Conservation (phyloP, 2,113 vertebrate genomes). For the Egretta garzetta region DNA sequence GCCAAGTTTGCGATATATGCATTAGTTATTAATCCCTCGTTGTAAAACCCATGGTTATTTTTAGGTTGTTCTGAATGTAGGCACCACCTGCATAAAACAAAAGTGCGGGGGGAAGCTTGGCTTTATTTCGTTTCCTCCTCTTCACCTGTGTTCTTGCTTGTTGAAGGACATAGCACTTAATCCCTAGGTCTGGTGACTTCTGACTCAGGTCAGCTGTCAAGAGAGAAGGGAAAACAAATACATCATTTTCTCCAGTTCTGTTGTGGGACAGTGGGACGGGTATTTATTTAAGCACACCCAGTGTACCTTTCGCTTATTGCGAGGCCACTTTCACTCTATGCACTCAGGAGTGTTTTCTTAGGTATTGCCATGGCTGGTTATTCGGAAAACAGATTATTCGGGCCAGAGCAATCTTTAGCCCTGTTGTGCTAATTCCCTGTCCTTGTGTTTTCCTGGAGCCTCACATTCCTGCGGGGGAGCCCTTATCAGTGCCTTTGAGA, state of each 20-base stretch:
- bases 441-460: neutral
- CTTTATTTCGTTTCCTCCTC: neutral
- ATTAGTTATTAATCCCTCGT: neutral
- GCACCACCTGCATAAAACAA: neutral
- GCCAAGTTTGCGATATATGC: neutral
- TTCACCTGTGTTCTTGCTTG: neutral
- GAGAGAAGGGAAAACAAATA: neutral
- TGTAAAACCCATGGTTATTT: neutral
- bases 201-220: neutral
- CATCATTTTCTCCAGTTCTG: neutral
- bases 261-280: fast-evolving
- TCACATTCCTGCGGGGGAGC: neutral
- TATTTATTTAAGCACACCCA: neutral
- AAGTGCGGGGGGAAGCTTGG: no score
- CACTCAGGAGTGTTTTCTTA: neutral
- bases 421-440: neutral
- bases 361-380: neutral
- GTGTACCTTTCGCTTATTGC: neutral
- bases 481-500: neutral
- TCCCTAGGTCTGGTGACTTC: neutral
- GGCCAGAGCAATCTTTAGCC: neutral
- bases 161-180: fast-evolving
- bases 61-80: neutral
- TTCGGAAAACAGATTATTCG: neutral
- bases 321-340: neutral